A percentile compares a stretch with the other conserved stretches of the same genome.
phyloP scores from a whole-genome alignment of 2,113 vertebrate genomes.

The Jaculus jaculus region DNA sequence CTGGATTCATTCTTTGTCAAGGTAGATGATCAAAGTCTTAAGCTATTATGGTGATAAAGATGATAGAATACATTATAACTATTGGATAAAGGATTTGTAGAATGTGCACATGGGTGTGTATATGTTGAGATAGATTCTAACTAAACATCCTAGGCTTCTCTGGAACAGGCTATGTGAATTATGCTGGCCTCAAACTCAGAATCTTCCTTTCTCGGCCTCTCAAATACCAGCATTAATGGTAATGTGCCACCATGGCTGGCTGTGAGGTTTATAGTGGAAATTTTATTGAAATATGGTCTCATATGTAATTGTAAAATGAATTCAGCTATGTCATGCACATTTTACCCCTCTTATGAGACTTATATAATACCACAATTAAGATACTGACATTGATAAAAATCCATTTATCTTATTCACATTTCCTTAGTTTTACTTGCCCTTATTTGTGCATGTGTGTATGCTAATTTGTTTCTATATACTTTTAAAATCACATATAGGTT shows the following conservation, averaged over 20 bases:
- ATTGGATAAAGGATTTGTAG: background rate
- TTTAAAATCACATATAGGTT: slow-evolving; percentile 28
- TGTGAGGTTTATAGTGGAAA: background rate
- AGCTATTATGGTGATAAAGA: slow-evolving; percentile 3
- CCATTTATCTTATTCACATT: background rate
- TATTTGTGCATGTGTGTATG: background rate
- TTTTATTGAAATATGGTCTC: slow-evolving; percentile 26
- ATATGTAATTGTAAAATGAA: slow-evolving; percentile 15
- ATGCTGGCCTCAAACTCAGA: background rate
- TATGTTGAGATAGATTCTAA: background rate
- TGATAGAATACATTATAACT: slow-evolving; percentile 1
- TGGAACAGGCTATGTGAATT: no score
- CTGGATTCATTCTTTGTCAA: background rate
- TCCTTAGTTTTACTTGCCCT: background rate
- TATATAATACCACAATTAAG: background rate
- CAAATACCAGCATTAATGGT: background rate
- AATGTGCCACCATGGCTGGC: no score
- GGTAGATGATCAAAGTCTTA: background rate
- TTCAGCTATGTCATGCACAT: background rate
- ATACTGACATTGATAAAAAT: background rate
- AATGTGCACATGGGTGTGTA: background rate
- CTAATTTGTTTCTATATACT: background rate
- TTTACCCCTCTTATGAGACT: background rate
- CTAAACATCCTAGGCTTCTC: background rate
- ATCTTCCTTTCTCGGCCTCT: background rate